phyloP scores from a whole-genome alignment of 2,888 invertebrate genomes.

The Agonopterix alstromeriana region DNA sequence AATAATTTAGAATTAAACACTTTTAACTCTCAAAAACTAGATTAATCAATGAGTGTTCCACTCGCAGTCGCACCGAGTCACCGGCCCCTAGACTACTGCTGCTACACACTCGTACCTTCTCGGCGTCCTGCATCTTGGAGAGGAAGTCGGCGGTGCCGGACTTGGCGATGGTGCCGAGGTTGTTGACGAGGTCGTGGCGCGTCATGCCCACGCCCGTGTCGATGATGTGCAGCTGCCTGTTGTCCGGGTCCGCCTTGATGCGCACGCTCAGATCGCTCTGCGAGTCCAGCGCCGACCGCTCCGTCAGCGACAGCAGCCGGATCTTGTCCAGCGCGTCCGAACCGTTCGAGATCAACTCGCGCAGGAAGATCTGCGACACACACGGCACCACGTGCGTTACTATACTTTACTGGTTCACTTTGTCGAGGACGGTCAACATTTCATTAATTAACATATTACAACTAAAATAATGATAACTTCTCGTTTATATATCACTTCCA shows the following conservation, averaged over 20 bases:
- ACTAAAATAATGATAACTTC: too few relatives aligned
- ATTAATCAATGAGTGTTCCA: too few relatives aligned
- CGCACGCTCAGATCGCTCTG: conserved; percentile 91
- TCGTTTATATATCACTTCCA: too few relatives aligned
- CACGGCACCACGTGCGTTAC: background rate
- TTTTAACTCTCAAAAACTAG: too few relatives aligned
- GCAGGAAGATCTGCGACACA: conserved; percentile 87
- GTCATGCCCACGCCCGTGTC: conserved; percentile 99
- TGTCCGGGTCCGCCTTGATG: conserved; percentile 95
- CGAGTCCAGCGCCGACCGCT: conserved; percentile 84
- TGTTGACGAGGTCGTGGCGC: conserved; percentile 92
- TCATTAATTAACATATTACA: too few relatives aligned
- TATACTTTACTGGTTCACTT: too few relatives aligned
- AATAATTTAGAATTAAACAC: too few relatives aligned
- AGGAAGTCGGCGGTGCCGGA: conserved; percentile 98
- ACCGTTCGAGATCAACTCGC: conserved; percentile 99
- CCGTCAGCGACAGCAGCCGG: conserved; percentile 93
- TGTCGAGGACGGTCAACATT: too few relatives aligned
- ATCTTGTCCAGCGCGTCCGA: conserved; percentile 99
- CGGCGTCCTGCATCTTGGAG: conserved; percentile 88
- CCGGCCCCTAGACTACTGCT: too few relatives aligned
- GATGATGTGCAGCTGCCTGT: conserved; percentile 92
- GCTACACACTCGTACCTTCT: conserved; percentile 29
- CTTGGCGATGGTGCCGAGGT: conserved; percentile 98
- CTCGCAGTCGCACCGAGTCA: too few relatives aligned